phyloP scores from a whole-genome alignment of 2,113 vertebrate genomes.

The Aldabrachelys gigantea region DNA sequence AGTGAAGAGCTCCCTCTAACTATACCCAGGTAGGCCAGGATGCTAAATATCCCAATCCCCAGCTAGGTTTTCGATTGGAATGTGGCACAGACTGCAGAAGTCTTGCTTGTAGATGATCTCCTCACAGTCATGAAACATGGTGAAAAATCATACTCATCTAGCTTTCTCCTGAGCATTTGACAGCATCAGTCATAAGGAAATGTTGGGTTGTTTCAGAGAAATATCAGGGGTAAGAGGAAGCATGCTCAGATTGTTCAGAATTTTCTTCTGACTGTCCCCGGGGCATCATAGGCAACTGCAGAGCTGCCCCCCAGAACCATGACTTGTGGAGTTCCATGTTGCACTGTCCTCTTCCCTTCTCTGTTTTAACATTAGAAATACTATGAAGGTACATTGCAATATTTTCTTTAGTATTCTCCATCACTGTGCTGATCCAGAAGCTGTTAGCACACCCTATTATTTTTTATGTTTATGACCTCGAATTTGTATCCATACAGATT shows the following conservation, averaged over 20 bases:
- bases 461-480: neutral
- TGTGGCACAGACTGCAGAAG: accelerated
- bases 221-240: neutral
- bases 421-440: neutral
- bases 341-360: neutral
- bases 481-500: neutral
- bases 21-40: neutral
- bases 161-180: neutral
- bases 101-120: neutral
- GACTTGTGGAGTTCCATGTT: neutral
- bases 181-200: neutral
- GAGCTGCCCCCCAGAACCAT: neutral
- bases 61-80: neutral
- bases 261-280: neutral
- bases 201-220: neutral
- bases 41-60: neutral
- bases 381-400: neutral
- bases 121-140: accelerated
- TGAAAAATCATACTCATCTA: neutral
- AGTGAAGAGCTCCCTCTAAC: neutral
- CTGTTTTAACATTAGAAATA: neutral
- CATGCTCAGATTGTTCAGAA: neutral
- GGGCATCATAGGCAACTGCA: neutral
- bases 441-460: neutral
- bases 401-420: neutral